phyloP scores from a whole-genome alignment of 2,113 vertebrate species.

The rat (Rattus norvegicus) region GRCr8 NC_086019.1:24519001-24519500 shows the following conservation, averaged over 20 bases:
- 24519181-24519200: slow-evolving; percentile 44
- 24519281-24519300: neutral
- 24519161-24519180: slow-evolving; percentile 63
- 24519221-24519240: slow-evolving; percentile 6
- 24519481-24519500: neutral
- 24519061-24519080: slow-evolving; percentile 83
- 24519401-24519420: neutral
- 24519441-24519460: neutral
- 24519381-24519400: neutral
- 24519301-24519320: neutral
- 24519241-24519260: neutral
- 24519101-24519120: slow-evolving; percentile 80
- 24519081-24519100: slow-evolving; percentile 80
- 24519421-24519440: neutral
- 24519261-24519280: neutral
- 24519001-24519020: slow-evolving; percentile 84
- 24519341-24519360: slow-evolving; percentile 21
- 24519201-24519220: neutral
- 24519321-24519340: neutral
- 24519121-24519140: slow-evolving; percentile 84
- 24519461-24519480: neutral
- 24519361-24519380: neutral
- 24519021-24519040: slow-evolving; percentile 86
- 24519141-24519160: slow-evolving; percentile 73
- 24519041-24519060: slow-evolving; percentile 85